Base-by-base conservation (phyloP, 2,113 vertebrate genomes). In the Salvelinus namaycush region DNA sequence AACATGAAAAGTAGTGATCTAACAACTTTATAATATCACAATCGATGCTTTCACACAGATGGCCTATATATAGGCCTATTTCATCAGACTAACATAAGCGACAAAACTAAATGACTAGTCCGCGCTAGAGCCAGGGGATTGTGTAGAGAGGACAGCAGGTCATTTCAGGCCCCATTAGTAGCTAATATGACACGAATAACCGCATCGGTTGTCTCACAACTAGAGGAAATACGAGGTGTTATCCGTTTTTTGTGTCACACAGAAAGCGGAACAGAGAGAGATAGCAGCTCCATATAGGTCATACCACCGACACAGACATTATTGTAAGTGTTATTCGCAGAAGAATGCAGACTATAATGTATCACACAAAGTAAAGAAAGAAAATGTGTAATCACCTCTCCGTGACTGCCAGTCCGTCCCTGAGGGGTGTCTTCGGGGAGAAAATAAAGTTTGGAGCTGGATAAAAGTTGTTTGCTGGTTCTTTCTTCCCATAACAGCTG, bases 401-500 rank as follows among this genome's bases (percentile, higher is more conserved):
- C 95, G 77, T 96, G 94, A 91, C 91, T 90, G 90, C 91, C 92
- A 86, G 88, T 93, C 84, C 94, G 90, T 85, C 94, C 94, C 82
- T 92, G 90, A 84, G 94, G 94, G 85, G 94, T 95, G 89, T 95
- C 94, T 92, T 95, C 94, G 80, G 94, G 94, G 76, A 95, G 94
- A 82, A 95, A 95, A 90, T 95, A 95, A 94, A 95, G 94, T 94
- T 94, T 95, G 89, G 94, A 94, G 92, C 94, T 95, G 88, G 94
- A 95, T 90, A 95, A 91, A 93, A 95, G 94, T 93, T 94, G 94
- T 88, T 91, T 88, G 89, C 89, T 94, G 86, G 90, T 95, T 89
- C 92, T 92, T 83, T 95, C 94, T 91, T 95, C 94, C 94, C 94
- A 95, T 83, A 95, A 88, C 89, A 95, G 94, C 93, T 95, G 94